Percentiles rank a stretch among this genome's conserved stretches.
These are phyloP conservation scores for Lordiphosa andalusiaca DNA, from an alignment of 2,888 invertebrate species.

Conservation along the genomic window DNA sequence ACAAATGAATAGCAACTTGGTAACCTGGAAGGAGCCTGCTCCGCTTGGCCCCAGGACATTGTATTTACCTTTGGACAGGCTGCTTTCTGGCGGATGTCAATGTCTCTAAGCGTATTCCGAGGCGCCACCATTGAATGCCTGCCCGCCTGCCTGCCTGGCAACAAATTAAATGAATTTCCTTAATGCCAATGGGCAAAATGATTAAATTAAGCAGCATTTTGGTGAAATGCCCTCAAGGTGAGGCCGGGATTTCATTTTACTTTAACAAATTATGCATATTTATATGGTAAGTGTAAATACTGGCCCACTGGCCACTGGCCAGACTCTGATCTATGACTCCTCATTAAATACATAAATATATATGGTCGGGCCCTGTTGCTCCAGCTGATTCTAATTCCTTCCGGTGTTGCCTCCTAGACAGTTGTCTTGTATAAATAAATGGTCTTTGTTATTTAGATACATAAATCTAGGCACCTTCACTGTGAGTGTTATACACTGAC, in stretches of 20 bases:
- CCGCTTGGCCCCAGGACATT: constrained; percentile 46
- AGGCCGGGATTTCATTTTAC: constrained; percentile 38
- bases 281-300: constrained; percentile 47
- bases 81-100: constrained; percentile 45
- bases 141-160: constrained; percentile 8
- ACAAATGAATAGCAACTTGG: constrained; percentile 25
- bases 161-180: constrained; percentile 40
- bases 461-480: constrained; percentile 49
- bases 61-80: constrained; percentile 64
- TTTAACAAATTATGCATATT: constrained; percentile 54
- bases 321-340: constrained; percentile 46
- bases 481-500: constrained; percentile 18
- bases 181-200: constrained; percentile 47
- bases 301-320: constrained; percentile 19
- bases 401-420: constrained; percentile 10
- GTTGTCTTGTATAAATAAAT: constrained; percentile 39
- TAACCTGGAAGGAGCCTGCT: constrained; percentile 15
- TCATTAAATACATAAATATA: constrained; percentile 64
- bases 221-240: constrained; percentile 25
- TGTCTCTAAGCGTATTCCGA: constrained; percentile 32
- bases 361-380: constrained; percentile 48
- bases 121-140: background rate
- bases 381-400: constrained; percentile 8
- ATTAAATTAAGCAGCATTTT: constrained; percentile 56
- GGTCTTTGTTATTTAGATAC: constrained; percentile 40